phyloP scores from a whole-genome alignment of 2,797 vertebrate genomes.

The Melanotaenia parkinsoni region DNA sequence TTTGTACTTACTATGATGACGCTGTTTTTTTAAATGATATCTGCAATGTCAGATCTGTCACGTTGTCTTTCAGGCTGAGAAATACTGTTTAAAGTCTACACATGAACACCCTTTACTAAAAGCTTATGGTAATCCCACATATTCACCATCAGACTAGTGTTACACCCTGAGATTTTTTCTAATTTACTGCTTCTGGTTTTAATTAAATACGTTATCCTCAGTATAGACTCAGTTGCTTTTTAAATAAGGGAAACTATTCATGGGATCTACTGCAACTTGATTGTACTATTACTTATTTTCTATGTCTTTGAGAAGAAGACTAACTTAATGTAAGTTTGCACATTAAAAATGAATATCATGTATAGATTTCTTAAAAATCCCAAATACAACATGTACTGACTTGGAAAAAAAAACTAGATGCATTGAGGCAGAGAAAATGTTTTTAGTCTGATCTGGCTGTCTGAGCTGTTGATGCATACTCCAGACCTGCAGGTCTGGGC shows the following conservation, averaged over 20 bases:
- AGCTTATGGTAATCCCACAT: not conserved
- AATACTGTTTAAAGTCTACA: not conserved
- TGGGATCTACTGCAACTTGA: not conserved
- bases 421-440: conserved; percentile 15
- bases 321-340: no score
- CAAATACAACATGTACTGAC: not conserved
- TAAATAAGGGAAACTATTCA: not conserved
- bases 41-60: no score
- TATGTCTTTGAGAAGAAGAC: no score
- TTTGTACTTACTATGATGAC: not conserved
- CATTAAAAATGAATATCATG: not conserved
- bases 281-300: no score
- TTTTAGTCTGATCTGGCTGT: conserved; percentile 20
- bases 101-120: not conserved
- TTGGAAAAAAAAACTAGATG: not conserved
- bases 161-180: no score
- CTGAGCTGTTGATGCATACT: conserved; percentile 34
- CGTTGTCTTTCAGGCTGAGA: not conserved
- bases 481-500: conserved; percentile 33
- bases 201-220: not conserved
- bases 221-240: not conserved
- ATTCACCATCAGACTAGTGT: not conserved
- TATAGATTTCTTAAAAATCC: not conserved
- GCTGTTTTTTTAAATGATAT: no score
- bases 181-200: not conserved